These are phyloP conservation scores for Sinotaia quadrata DNA, from an alignment of 2,888 invertebrate genomes.

Conservation along the genomic window DNA sequence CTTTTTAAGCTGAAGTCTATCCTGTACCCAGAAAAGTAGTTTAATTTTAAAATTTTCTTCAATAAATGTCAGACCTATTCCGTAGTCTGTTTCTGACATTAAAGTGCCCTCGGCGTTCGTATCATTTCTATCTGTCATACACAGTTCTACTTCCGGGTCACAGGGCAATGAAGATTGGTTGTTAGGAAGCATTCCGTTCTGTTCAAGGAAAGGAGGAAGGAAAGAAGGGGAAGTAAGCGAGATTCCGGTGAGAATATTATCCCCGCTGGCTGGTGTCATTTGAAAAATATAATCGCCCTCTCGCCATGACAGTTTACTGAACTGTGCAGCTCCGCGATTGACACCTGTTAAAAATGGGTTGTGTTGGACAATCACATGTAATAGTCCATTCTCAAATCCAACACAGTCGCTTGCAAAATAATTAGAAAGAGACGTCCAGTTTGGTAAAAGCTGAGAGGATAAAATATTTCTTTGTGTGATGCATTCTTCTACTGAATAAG, in stretches of 20 bases:
- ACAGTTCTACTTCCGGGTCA: background rate
- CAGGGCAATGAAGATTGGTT: constrained; percentile 14
- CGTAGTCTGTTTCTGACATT: background rate
- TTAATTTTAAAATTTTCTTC: background rate
- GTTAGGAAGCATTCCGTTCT: constrained; percentile 9
- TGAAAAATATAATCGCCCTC: constrained; percentile 13
- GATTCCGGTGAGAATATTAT: background rate
- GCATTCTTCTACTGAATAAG: background rate
- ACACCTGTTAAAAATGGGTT: constrained; percentile 4
- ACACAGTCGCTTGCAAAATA: background rate
- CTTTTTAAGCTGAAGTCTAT: constrained; percentile 5
- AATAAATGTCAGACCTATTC: constrained; percentile 1
- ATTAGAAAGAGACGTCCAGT: background rate
- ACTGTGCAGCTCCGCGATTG: constrained; percentile 11
- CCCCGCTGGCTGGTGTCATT: background rate
- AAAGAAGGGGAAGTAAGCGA: constrained; percentile 6
- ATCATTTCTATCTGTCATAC: background rate
- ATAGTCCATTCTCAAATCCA: background rate
- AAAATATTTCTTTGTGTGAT: constrained; percentile 6
- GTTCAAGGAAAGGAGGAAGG: constrained; percentile 6
- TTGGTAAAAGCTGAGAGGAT: background rate
- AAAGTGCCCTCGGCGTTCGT: background rate
- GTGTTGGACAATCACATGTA: constrained; percentile 10
- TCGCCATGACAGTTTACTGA: background rate
- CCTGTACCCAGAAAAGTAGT: constrained; percentile 20